phyloP scores from a whole-genome alignment of 2,113 vertebrate species.

The Thamnophis sirtalis region DNA sequence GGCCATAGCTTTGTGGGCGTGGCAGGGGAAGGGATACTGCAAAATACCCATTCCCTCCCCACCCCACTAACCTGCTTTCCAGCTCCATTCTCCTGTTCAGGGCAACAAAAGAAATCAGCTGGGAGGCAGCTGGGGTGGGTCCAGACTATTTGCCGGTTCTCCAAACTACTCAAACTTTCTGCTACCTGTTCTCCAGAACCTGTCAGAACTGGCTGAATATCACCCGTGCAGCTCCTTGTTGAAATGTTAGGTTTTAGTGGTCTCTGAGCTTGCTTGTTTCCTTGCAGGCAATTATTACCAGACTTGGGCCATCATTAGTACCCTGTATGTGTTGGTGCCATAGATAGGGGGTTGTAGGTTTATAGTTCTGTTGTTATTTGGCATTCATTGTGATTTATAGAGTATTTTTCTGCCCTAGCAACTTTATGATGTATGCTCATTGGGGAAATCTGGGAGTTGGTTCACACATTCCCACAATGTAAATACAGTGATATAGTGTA shows the following conservation, averaged over 20 bases:
- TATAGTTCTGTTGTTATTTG: neutral
- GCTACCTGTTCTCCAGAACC: too few species aligned
- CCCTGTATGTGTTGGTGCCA: neutral
- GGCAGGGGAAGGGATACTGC: too few species aligned
- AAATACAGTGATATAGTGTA: neutral
- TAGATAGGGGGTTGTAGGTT: neutral
- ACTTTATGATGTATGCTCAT: neutral
- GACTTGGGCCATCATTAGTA: neutral
- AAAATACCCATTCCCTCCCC: too few species aligned
- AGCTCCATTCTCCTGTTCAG: too few species aligned
- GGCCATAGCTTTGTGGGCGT: too few species aligned
- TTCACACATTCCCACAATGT: neutral
- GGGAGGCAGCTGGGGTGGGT: too few species aligned
- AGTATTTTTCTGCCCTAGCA: neutral
- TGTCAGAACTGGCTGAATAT: too few species aligned
- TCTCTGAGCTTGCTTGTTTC: neutral
- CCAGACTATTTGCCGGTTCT: too few species aligned
- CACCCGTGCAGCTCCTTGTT: neutral
- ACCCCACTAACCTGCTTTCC: too few species aligned
- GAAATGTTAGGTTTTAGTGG: neutral
- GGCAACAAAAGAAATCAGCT: too few species aligned
- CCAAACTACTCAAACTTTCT: too few species aligned
- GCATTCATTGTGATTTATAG: neutral
- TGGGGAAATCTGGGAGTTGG: neutral
- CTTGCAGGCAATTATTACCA: neutral